A percentile compares a stretch with the other conserved stretches of the same genome.
Evolutionary conservation across 53 echinoderm and acorn worm species (phyloP).

Genomic region (Luidia sarsii): DNA sequence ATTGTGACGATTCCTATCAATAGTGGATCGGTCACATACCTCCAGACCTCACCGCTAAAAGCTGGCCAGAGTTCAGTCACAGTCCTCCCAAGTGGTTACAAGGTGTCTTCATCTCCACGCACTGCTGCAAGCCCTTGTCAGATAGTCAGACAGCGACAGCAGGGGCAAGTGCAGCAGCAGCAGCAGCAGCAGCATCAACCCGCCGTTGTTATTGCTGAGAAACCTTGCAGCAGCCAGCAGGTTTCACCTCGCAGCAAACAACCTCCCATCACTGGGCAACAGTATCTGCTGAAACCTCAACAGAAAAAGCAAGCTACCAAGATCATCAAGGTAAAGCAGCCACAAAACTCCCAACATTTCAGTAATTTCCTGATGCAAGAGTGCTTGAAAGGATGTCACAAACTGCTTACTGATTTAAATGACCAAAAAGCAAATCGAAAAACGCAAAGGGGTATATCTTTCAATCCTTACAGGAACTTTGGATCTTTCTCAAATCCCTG

Average conservation of each 20-base stretch:
- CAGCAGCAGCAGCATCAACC: conserved; percentile 16
- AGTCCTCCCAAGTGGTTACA: conserved; percentile 6
- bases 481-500: too few species aligned
- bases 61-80: not conserved
- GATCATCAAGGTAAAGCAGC: conserved; percentile 50
- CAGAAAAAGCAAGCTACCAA: conserved; percentile 38
- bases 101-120: not conserved
- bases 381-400: too few species aligned
- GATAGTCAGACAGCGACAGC: not conserved
- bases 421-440: too few species aligned
- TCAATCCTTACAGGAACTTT: too few species aligned
- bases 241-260: not conserved
- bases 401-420: too few species aligned
- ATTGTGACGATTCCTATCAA: conserved; percentile 16
- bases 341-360: too few species aligned
- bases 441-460: too few species aligned
- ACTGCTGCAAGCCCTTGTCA: not conserved
- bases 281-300: not conserved
- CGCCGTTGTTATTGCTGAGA: conserved; percentile 16
- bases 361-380: too few species aligned
- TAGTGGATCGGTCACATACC: not conserved
- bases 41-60: conserved; percentile 7
- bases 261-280: not conserved
- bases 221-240: not conserved
- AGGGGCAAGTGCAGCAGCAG: not conserved